phyloP scores from a whole-genome alignment of 2,888 invertebrate genomes.

The Calliphora vomitoria region DNA sequence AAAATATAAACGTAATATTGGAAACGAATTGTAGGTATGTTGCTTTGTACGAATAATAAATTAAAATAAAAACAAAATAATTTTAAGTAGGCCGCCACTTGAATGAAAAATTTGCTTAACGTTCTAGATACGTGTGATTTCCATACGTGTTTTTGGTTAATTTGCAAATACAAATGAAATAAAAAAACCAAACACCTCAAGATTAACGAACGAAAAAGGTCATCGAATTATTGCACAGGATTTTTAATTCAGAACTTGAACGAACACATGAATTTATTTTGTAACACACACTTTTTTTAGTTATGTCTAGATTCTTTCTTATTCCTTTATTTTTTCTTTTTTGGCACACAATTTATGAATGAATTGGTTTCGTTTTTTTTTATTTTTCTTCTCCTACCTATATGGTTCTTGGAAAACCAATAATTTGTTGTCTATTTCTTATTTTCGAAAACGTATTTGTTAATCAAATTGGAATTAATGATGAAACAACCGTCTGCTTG shows the following conservation, averaged over 20 bases:
- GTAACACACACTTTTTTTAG: not conserved
- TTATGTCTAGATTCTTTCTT: too few relatives aligned
- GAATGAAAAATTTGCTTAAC: slow-evolving; percentile 4
- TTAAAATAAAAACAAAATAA: slow-evolving; percentile 16
- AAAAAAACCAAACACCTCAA: not conserved
- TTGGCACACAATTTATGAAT: slow-evolving; percentile 36
- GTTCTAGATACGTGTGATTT: slow-evolving; percentile 25
- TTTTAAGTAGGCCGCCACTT: slow-evolving; percentile 64
- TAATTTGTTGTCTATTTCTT: not conserved
- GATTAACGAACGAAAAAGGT: slow-evolving; percentile 8
- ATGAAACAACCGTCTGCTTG: not conserved
- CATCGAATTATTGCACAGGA: slow-evolving; percentile 48
- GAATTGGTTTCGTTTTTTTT: not conserved
- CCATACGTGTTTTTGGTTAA: slow-evolving; percentile 1
- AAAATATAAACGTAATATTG: slow-evolving; percentile 13
- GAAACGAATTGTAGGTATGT: not conserved
- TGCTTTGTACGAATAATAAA: not conserved
- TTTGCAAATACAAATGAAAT: slow-evolving; percentile 1
- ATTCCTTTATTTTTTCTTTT: slow-evolving; percentile 6
- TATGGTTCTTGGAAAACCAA: slow-evolving; percentile 17
- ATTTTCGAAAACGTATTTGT: not conserved
- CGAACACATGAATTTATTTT: not conserved
- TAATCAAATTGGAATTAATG: slow-evolving; percentile 10
- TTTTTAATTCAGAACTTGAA: not conserved
- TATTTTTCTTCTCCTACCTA: too few relatives aligned